Conservation (phyloP, 2,888 invertebrate species). For the Dinocampus coccinellae region DNA sequence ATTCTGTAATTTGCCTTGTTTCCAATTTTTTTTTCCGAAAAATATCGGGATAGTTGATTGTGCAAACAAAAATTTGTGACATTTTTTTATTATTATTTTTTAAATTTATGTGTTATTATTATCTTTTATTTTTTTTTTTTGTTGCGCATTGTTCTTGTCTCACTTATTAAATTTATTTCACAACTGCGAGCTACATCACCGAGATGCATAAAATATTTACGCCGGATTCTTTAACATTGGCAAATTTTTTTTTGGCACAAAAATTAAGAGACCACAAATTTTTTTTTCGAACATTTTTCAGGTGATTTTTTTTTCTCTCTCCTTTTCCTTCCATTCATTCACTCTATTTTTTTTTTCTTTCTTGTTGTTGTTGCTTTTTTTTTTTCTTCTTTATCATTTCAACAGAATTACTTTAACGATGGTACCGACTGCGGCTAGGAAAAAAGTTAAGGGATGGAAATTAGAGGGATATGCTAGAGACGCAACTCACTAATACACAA, state of each 20-base stretch:
- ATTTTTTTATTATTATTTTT: too few relatives aligned
- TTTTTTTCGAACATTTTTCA: background rate
- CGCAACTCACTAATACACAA: background rate
- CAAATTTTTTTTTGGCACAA: background rate
- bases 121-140: too few relatives aligned
- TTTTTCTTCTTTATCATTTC: background rate
- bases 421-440: background rate
- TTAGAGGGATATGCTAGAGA: background rate
- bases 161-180: background rate
- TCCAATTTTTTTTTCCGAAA: too few relatives aligned
- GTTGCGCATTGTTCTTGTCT: background rate
- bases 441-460: conserved; percentile 12
- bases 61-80: background rate
- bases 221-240: background rate
- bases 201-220: background rate
- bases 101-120: too few relatives aligned
- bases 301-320: background rate
- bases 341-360: background rate
- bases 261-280: conserved; percentile 14
- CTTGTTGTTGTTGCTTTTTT: background rate
- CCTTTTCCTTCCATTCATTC: too few relatives aligned
- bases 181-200: background rate
- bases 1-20: too few relatives aligned
- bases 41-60: background rate
- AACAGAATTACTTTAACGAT: background rate